Evolutionary conservation across 2,113 vertebrate genomes (phyloP).

Genomic region (Ageneiosus marmoratus): DNA sequence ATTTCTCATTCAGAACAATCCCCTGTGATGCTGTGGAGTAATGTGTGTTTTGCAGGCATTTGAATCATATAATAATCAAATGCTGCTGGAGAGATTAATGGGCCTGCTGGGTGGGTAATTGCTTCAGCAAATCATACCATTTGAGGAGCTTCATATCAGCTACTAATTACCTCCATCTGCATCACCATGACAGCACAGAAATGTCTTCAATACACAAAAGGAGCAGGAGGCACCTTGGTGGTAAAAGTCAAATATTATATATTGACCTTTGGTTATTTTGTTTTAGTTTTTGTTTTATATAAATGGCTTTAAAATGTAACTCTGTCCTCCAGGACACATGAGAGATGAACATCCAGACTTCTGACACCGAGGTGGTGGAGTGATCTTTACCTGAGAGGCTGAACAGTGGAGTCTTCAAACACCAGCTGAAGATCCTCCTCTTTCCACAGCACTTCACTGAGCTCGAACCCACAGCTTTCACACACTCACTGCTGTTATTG

Average conservation of each 20-base stretch:
- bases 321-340: no score
- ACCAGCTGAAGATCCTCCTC: no score
- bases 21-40: slow-evolving; percentile 30
- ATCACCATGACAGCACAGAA: slow-evolving; percentile 16
- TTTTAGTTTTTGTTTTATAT: not conserved
- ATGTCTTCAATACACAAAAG: not conserved
- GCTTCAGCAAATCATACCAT: slow-evolving; percentile 21
- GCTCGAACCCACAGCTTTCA: no score
- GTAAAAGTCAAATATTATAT: slow-evolving; percentile 4
- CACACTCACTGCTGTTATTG: no score
- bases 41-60: slow-evolving; percentile 27
- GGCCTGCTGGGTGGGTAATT: slow-evolving; percentile 34
- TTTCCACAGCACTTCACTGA: no score
- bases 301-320: not conserved
- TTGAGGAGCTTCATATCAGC: slow-evolving; percentile 10
- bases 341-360: no score
- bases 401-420: no score
- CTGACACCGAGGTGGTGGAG: no score
- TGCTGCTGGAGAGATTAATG: slow-evolving; percentile 32
- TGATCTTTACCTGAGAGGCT: no score
- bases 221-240: not conserved
- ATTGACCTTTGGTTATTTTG: no score
- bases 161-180: slow-evolving; percentile 44
- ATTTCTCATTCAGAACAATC: slow-evolving; percentile 27
- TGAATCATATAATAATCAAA: slow-evolving; percentile 38